Base-by-base conservation (phyloP, 2,797 vertebrate genomes). In the Lagocephalus sceleratus region DNA sequence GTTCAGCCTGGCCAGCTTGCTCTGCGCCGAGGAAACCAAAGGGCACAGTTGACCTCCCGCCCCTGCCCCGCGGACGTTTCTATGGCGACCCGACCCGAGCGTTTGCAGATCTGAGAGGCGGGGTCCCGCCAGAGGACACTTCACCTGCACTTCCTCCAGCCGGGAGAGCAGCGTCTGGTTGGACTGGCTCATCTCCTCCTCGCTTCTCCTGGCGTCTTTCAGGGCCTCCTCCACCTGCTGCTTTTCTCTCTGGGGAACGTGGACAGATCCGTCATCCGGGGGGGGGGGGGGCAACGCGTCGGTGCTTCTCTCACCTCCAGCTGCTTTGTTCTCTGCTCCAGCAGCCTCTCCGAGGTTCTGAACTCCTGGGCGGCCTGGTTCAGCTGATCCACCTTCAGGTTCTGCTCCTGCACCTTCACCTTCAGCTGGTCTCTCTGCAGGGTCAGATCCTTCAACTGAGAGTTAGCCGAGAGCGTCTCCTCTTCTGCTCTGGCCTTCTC, bases 141-240 rank as follows among this genome's bases (percentile, higher is more conserved):
- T 57, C 79, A 98, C 97, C 93, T 96, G 92, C 16, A 88, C 79
- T 0, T 93, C 90, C 68, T 93, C 93, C 38, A 99, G 71, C 14
- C 92, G 91, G 47, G 62, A 85, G 66, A 94, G 91, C 72, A 98
- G 84, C 17, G 76, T 78, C 45, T 78, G 85, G 79, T 91, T 94
- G 3, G 92, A 88, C 20, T 63, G 75, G 14, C 78, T 57, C 59
- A 95, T 76, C 71, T 93, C 93, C 68, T 93, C 88, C 54, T 92
- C 91, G 22, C 92, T 93, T 35, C 88, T 91, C 73, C 88, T 89
- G 67, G 92, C 88, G 0, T 61, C 81, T 22, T 60, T 79, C 42
- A 97, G 85, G 47, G 81, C 75, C 53, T 85, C 92, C 75, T 95
- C 87, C 50, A 95, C 67, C 25, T 88, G 88, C 52, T 82, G 85